These are phyloP conservation scores for Oreochromis tanganicae DNA, from an alignment of 2,113 vertebrate genomes.

Conservation along the genomic window DNA sequence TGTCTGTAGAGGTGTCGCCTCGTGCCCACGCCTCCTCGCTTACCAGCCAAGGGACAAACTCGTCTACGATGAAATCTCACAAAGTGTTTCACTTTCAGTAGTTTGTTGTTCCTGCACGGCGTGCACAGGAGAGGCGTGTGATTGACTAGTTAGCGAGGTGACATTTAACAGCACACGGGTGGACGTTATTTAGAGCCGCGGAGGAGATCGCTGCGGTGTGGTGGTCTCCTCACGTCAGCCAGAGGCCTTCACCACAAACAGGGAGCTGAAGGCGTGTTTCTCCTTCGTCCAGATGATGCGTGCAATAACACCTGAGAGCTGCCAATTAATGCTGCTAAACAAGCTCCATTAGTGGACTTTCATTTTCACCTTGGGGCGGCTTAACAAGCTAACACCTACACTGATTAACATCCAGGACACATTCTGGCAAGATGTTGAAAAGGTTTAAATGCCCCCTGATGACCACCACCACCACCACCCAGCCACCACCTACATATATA, in stretches of 20 bases:
- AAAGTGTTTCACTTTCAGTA: not conserved
- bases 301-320: not conserved
- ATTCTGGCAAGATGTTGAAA: not conserved
- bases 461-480: not conserved
- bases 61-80: not conserved
- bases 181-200: not conserved
- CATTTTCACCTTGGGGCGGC: not conserved
- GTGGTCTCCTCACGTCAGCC: not conserved
- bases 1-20: slow-evolving; percentile 17
- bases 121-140: not conserved
- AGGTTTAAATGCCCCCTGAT: not conserved
- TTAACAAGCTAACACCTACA: not conserved
- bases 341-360: not conserved
- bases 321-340: not conserved
- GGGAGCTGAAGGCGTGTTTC: not conserved
- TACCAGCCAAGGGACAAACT: not conserved
- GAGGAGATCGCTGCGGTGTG: not conserved
- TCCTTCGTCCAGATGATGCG: rapidly evolving
- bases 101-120: not conserved
- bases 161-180: not conserved
- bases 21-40: not conserved
- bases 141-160: not conserved
- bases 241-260: not conserved
- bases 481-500: not conserved
- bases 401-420: not conserved